These are phyloP conservation scores for Grallaria varia DNA, from an alignment of 2,113 vertebrate species.

Conservation along the genomic window DNA sequence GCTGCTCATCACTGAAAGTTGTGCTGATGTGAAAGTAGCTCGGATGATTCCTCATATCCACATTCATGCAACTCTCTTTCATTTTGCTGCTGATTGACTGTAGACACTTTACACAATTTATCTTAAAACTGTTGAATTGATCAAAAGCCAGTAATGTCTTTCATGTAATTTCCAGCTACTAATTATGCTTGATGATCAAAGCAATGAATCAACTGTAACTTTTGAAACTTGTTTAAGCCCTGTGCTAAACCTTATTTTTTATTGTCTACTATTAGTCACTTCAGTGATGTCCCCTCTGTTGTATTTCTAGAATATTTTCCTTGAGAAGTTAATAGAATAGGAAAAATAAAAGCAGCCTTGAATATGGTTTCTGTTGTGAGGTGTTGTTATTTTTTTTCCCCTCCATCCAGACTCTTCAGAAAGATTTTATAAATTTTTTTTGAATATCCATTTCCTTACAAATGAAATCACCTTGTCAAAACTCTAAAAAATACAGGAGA, in stretches of 20 bases:
- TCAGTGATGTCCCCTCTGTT: background rate
- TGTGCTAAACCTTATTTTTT: background rate
- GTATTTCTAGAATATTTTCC: background rate
- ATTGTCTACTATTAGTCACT: background rate
- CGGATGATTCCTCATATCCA: background rate
- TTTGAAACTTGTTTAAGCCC: background rate
- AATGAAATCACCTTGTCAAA: background rate
- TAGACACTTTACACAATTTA: background rate
- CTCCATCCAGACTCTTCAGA: background rate
- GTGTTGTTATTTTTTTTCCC: background rate
- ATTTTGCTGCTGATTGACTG: conserved; percentile 10
- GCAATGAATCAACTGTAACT: background rate
- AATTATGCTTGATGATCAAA: conserved; percentile 21
- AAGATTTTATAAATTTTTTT: background rate
- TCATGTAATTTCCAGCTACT: background rate
- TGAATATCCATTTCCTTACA: background rate
- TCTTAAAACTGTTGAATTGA: background rate
- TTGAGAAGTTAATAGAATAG: background rate
- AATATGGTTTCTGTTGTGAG: background rate
- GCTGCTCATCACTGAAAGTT: background rate
- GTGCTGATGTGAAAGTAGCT: background rate
- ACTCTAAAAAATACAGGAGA: background rate
- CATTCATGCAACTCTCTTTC: background rate
- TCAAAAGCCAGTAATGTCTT: background rate
- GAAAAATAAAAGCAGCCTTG: background rate